Percentiles rank a stretch among this genome's conserved stretches.
phyloP scores from a whole-genome alignment of 2,888 invertebrate species.

The Drosophila ustulata region DNA sequence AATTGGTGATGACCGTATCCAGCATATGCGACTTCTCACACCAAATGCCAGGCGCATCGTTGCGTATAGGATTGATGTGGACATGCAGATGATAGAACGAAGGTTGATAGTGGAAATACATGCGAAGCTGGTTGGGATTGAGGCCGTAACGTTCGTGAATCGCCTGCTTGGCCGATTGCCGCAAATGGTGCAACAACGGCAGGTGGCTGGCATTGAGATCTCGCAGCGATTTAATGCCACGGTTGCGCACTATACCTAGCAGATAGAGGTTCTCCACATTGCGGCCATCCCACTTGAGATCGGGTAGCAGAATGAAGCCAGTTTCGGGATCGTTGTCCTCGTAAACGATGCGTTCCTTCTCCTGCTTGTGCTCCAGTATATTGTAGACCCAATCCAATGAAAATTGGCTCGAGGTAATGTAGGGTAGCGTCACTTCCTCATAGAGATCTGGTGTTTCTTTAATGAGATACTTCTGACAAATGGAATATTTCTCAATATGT shows the following conservation, averaged over 20 bases:
- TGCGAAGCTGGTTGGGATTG: conserved; percentile 89
- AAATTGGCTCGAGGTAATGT: conserved; percentile 90
- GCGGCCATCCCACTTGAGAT: conserved; percentile 97
- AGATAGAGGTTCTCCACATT: conserved; percentile 92
- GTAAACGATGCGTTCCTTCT: conserved; percentile 94
- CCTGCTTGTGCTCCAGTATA: conserved; percentile 95
- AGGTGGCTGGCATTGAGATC: conserved; percentile 92
- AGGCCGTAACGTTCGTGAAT: conserved; percentile 92
- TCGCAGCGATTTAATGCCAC: conserved; percentile 92
- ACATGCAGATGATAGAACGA: conserved; percentile 98
- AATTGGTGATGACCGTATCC: conserved; percentile 94
- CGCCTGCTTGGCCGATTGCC: conserved; percentile 90
- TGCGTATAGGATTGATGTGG: conserved; percentile 93
- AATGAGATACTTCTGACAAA: conserved; percentile 90
- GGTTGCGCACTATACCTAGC: conserved; percentile 91
- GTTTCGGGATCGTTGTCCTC: conserved; percentile 90
- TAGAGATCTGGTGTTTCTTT: conserved; percentile 95
- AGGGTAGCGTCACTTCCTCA: conserved; percentile 90
- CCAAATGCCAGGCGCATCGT: conserved; percentile 93
- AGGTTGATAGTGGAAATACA: conserved; percentile 98
- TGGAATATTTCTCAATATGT: conserved; percentile 94
- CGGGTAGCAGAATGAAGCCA: conserved; percentile 96
- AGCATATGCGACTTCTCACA: conserved; percentile 95
- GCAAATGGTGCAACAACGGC: conserved; percentile 92
- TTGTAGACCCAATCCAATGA: conserved; percentile 98